These are phyloP conservation scores for Brachionus rotundiformis DNA, from an alignment of 1,140 invertebrate genomes.

Conservation along the genomic window DNA sequence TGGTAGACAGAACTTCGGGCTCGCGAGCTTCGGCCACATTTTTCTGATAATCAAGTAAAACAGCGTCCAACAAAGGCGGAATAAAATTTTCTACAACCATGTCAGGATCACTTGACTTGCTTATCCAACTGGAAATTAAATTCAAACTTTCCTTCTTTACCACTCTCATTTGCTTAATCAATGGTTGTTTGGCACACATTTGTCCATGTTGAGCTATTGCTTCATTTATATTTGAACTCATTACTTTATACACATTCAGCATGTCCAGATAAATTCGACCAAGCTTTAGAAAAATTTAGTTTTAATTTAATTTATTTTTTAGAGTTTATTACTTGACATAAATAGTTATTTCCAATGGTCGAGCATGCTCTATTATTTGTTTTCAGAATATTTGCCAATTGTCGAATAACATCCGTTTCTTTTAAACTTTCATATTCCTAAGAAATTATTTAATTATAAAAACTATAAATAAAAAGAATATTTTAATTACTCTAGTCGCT, in stretches of 20 bases:
- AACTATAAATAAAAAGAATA: too few relatives aligned
- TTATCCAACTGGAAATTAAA: constrained; percentile 94
- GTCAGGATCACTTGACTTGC: constrained; percentile 79
- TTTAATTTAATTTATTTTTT: not conserved
- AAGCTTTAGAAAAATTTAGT: constrained; percentile 58
- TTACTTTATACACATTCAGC: constrained; percentile 98
- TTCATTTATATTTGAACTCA: constrained; percentile 95
- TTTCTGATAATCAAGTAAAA: constrained; percentile 92
- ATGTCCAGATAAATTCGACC: constrained; percentile 74
- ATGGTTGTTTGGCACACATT: constrained; percentile 89
- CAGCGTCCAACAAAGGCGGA: constrained; percentile 90
- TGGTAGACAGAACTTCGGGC: constrained; percentile 93
- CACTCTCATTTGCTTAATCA: constrained; percentile 96
- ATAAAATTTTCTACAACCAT: constrained; percentile 92
- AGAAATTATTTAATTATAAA: too few relatives aligned
- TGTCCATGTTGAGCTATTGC: constrained; percentile 93
- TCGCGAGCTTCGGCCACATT: constrained; percentile 90
- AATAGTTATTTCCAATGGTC: constrained; percentile 92
- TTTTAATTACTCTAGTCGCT: constrained; percentile 75
- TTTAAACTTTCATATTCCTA: constrained; percentile 92
- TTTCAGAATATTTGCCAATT: constrained; percentile 94
- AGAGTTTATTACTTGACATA: constrained; percentile 70
- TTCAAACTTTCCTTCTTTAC: constrained; percentile 99
- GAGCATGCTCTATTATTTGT: constrained; percentile 97
- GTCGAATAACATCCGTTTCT: constrained; percentile 92